phyloP scores from a whole-genome alignment of 2,797 vertebrate species.

The Cynopterus sphinx region DNA sequence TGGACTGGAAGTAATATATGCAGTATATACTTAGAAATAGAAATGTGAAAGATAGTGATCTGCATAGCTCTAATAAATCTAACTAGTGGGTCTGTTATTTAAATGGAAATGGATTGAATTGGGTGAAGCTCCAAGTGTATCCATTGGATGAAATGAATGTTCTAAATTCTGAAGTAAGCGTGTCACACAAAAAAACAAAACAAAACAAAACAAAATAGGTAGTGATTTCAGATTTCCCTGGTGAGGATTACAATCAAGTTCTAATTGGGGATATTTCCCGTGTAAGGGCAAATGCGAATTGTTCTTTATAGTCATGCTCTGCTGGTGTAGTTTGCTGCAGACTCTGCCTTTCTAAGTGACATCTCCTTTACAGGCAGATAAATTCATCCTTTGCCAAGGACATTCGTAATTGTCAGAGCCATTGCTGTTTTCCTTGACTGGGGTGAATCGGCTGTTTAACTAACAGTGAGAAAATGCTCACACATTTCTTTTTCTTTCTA shows the following conservation, averaged over 20 bases:
- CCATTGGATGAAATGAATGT: constrained; percentile 31
- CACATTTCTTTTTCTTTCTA: constrained; percentile 29
- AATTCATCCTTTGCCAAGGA: constrained; percentile 77
- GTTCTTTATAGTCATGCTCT: constrained; percentile 59
- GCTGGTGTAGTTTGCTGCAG: constrained; percentile 67
- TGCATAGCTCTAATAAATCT: background rate
- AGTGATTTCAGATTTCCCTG: constrained; percentile 82
- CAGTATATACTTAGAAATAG: constrained; percentile 38
- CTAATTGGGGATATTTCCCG: constrained; percentile 72
- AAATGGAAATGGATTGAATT: constrained; percentile 65
- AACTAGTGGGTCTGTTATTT: constrained; percentile 32
- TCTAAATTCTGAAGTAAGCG: constrained; percentile 78
- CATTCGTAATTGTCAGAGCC: constrained; percentile 53
- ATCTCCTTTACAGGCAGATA: constrained; percentile 70
- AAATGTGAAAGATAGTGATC: background rate
- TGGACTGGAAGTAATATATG: background rate
- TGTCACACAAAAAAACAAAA: constrained; percentile 47
- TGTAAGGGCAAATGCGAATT: constrained; percentile 71
- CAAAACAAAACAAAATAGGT: constrained; percentile 79
- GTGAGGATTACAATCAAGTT: constrained; percentile 76
- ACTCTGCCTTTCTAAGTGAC: constrained; percentile 60
- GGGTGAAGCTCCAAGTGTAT: background rate
- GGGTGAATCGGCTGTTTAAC: constrained; percentile 64
- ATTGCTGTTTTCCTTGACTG: constrained; percentile 53
- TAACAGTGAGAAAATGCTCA: background rate